These are phyloP conservation scores for Chrysomallon squamiferum DNA, from an alignment of 1,140 invertebrate species.

Conservation along the genomic window DNA sequence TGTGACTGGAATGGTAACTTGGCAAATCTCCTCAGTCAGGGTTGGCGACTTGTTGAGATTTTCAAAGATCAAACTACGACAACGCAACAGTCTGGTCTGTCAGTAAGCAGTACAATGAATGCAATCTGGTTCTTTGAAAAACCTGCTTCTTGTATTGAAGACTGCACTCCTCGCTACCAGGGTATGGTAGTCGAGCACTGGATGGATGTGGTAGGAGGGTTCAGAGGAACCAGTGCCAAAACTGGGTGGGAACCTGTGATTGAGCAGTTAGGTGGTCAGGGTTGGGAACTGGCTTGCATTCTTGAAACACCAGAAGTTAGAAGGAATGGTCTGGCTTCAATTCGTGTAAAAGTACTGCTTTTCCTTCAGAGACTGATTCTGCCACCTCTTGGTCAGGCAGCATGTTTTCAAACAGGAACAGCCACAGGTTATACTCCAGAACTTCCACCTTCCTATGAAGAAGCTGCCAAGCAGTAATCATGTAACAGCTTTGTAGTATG, in stretches of 20 bases:
- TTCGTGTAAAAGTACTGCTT: slow-evolving; percentile 16
- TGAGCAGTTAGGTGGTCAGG: slow-evolving; percentile 30
- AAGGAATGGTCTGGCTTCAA: background rate
- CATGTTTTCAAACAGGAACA: too few relatives aligned
- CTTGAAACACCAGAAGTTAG: slow-evolving; percentile 33
- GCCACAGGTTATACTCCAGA: too few relatives aligned
- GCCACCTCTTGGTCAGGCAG: background rate
- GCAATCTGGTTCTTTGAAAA: slow-evolving; percentile 48
- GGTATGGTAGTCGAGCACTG: slow-evolving; percentile 36
- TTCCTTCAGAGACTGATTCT: slow-evolving; percentile 33
- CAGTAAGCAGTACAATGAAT: slow-evolving; percentile 10
- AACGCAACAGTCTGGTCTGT: slow-evolving; percentile 13
- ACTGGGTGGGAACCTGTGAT: slow-evolving; percentile 36
- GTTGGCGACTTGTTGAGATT: slow-evolving; percentile 41
- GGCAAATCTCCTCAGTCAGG: slow-evolving; percentile 22
- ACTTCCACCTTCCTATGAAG: too few relatives aligned
- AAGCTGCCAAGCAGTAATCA: too few relatives aligned
- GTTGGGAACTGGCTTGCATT: slow-evolving; percentile 48
- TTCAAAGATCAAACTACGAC: slow-evolving; percentile 31
- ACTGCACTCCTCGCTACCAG: slow-evolving; percentile 39
- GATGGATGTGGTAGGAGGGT: slow-evolving; percentile 21
- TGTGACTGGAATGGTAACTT: slow-evolving; percentile 36
- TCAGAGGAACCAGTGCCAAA: slow-evolving; percentile 12
- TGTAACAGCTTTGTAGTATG: too few relatives aligned
- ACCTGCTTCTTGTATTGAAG: slow-evolving; percentile 23